Evolutionary conservation across 2,797 vertebrate genomes (phyloP).

Genomic region (Ispidina picta): DNA sequence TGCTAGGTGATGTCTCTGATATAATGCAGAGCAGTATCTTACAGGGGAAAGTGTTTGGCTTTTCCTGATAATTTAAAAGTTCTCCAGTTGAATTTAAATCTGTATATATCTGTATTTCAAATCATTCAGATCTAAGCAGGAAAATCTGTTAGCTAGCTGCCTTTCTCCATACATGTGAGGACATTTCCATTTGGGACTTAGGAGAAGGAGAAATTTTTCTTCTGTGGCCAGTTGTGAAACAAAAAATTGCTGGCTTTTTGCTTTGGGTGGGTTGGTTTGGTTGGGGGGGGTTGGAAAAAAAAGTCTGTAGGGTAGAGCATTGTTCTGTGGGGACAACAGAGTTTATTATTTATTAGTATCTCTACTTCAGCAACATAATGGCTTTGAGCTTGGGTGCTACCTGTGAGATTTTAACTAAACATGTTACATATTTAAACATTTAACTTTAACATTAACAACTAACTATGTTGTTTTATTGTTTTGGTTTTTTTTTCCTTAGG

Average conservation of each 20-base stretch:
- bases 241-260: neutral
- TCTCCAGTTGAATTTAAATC: neutral
- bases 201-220: neutral
- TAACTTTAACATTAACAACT: too few species aligned
- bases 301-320: neutral
- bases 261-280: neutral
- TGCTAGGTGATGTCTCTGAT: neutral
- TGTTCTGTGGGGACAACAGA: neutral
- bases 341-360: neutral
- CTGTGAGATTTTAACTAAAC: neutral
- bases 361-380: neutral
- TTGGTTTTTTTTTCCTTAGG: slow-evolving; percentile 73
- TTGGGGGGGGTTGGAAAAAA: neutral
- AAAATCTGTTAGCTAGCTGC: neutral
- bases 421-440: too few species aligned
- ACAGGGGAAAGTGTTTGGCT: neutral
- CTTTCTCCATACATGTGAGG: neutral
- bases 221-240: neutral
- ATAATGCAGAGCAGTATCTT: neutral
- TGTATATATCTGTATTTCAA: neutral
- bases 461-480: neutral
- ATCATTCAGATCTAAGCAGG: neutral
- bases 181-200: neutral
- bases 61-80: neutral
- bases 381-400: neutral